phyloP scores from a whole-genome alignment of 2,888 invertebrate genomes.

The Alviniconcha strummeri region DNA sequence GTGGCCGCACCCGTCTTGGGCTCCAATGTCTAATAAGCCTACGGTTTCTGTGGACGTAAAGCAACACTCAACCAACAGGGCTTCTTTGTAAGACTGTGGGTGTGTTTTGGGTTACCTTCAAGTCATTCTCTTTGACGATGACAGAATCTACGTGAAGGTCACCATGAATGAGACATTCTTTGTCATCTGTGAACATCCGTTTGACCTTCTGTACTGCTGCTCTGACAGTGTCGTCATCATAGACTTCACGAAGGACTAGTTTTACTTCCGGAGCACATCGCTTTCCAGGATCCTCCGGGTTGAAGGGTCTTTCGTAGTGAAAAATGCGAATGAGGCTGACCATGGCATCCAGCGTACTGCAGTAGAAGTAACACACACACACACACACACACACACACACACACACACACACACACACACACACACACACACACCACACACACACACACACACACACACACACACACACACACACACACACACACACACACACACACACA shows the following conservation, averaged over 20 bases:
- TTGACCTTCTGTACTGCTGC: background rate
- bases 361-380: background rate
- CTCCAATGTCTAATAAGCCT: too few species aligned
- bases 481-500: too few species aligned
- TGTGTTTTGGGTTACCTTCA: background rate
- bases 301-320: conserved; percentile 22
- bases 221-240: background rate
- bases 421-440: too few species aligned
- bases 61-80: too few species aligned
- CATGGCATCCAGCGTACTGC: conserved; percentile 6
- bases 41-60: too few species aligned
- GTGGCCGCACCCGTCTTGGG: too few species aligned
- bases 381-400: too few species aligned
- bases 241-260: background rate
- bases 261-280: background rate
- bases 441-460: too few species aligned
- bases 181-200: background rate
- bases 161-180: conserved; percentile 17
- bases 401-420: too few species aligned
- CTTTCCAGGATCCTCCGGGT: conserved; percentile 14
- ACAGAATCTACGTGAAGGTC: conserved; percentile 21
- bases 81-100: too few species aligned
- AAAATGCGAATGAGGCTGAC: background rate
- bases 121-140: background rate
- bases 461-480: too few species aligned